These are phyloP conservation scores for Brachyhypopomus occidentalis DNA, from an alignment of 2,113 vertebrate species.

Conservation along the genomic window DNA sequence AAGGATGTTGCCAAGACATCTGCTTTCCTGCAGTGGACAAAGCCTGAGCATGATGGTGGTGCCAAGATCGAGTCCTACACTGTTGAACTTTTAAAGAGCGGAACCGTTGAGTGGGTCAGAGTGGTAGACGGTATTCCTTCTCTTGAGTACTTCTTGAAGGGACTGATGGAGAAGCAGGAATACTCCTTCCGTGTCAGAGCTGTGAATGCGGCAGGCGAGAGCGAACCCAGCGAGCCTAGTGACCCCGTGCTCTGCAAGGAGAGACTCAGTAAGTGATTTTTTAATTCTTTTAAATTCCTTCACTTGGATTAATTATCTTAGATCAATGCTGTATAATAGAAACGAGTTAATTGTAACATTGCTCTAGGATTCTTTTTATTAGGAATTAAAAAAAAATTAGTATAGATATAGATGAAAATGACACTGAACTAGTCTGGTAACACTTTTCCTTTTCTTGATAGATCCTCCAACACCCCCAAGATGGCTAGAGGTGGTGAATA, in stretches of 20 bases:
- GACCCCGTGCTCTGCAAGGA: slow-evolving; percentile 96
- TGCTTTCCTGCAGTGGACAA: slow-evolving; percentile 88
- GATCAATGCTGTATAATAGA: not conserved
- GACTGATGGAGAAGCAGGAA: slow-evolving; percentile 97
- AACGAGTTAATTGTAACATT: no score
- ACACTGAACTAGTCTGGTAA: not conserved
- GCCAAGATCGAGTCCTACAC: slow-evolving; percentile 95
- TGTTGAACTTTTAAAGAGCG: slow-evolving; percentile 93
- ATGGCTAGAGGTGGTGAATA: slow-evolving; percentile 88
- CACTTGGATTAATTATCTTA: not conserved
- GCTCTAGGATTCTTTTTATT: no score
- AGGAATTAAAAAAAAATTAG: no score
- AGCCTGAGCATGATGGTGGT: slow-evolving; percentile 95
- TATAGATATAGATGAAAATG: no score
- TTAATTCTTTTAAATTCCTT: not conserved
- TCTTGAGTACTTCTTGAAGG: slow-evolving; percentile 86
- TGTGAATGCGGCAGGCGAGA: slow-evolving; percentile 92
- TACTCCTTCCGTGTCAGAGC: slow-evolving; percentile 95
- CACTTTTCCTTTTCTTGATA: slow-evolving; percentile 59
- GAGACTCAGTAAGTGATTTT: slow-evolving; percentile 87
- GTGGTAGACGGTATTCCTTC: slow-evolving; percentile 84
- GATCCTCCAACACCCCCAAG: slow-evolving; percentile 93
- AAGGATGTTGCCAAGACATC: slow-evolving; percentile 92
- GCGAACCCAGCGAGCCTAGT: slow-evolving; percentile 95
- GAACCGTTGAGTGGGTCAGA: slow-evolving; percentile 93